Evolutionary conservation across 92 coral and sea anemone species (phyloP), one percentile per base, ranked within the genome.

Genomic region (Nematostella vectensis): DNA sequence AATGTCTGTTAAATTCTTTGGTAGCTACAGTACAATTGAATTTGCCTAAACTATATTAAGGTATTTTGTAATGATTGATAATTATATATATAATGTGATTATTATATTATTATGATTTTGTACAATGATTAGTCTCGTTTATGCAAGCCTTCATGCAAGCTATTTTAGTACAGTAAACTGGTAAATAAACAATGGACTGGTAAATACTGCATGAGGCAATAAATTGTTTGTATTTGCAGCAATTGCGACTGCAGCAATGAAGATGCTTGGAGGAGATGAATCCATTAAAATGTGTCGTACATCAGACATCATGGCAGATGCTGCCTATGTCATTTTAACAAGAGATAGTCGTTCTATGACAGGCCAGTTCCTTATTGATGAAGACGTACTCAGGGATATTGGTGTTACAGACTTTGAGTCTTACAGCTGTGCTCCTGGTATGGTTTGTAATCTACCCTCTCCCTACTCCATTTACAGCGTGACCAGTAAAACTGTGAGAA

Each of bases 351-450:
- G 83, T 31, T 83, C 98, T 1, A 67, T 83, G 65, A 91, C 98
- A 16, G 98, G 98, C 31, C 96, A 91, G 67, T 85, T 91, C 64
- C 74, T 91, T 3, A 64, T 85, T 66, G 98, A 91, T 37, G 98
- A 91, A 20, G 93, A 82, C 45, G 93, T 91, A 11, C 70, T 91
- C 15, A 76, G 50, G 25, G 98, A 91, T 50, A 93, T 75, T 21
- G 95, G 95, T 57, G 96, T 81, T 25, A 74, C 67, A 1, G 96
- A 91, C 52, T 71, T 91, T 37, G 95, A 81, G 13, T 67, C 55
- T 1, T 91, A 91, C 50, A 36, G 91, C 2, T 91, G 95, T 49
- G 82, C 78, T 1, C 98, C 98, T 50, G 98, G 98, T 89, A 67
- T n/a, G n/a, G n/a, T n/a, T n/a, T n/a, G n/a, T 20, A 57, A 28